Evolutionary conservation across 2,113 vertebrate species (phyloP), one percentile per base, ranked within the genome.

Genomic region (Brevimyrus niger): DNA sequence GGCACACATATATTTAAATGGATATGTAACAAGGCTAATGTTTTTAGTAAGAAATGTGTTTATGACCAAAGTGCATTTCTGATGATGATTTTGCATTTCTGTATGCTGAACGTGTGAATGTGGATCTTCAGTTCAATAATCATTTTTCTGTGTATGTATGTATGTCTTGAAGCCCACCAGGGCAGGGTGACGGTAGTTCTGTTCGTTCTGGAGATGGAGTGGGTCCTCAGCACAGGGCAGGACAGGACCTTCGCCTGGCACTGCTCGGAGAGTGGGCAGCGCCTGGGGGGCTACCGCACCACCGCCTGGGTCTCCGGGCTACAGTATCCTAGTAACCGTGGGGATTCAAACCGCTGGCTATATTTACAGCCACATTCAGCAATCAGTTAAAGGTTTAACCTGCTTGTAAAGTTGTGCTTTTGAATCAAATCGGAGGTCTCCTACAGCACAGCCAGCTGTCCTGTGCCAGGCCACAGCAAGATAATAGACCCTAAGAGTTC

Each of bases 131-230:
- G 27, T 89, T 23, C 88, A 46, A 87, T 83, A 35, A 44, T 47
- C 8, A 46, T 44, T 47, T 47, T 51, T 35, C 69, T 89, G 35
- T 91, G 38, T 82, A 53, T 87, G 31, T 90, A 88, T 91, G 91
- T 93, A 21, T 90, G 88, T 93, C 93, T 89, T 73, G 94, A 27
- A 99, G 98, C 98, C 7, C 98, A 99, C 92, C 98, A 99, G 91
- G 96, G 96, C 94, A 94, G 96, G 48, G 98, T 99, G 90, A 97
- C 97, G 0, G 97, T 98, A 96, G 95, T 99, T 89, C 95, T 99
- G 82, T 99, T 99, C 90, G 97, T 99, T 76, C 94, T 99, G 96
- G 98, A 99, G 94, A 98, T 99, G 97, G 98, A 99, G 92, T 99
- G 98, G 98, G 94, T 99, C 80, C 91, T 99, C 92, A 99, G 98